Evolutionary conservation across 2,797 vertebrate genomes (phyloP).

Genomic region (Parauchenoglanis punctatus): DNA sequence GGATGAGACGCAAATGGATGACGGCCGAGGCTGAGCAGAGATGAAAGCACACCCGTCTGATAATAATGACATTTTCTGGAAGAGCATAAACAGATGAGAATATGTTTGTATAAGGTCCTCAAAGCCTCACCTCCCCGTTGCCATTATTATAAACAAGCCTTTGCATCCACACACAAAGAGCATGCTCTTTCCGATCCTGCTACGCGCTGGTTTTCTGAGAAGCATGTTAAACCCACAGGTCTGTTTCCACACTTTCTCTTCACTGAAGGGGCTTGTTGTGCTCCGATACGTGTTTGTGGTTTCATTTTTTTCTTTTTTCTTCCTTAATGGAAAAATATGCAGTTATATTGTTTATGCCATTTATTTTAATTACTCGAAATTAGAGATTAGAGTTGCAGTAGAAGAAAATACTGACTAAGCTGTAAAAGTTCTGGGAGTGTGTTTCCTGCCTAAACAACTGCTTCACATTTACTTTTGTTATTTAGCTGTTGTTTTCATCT

Average conservation of each 20-base stretch:
- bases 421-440: background rate
- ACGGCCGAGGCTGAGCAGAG: conserved; percentile 47
- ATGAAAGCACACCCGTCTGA: conserved; percentile 60
- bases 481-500: conserved; percentile 1
- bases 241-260: conserved; percentile 22
- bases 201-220: conserved; percentile 7
- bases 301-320: conserved; percentile 5
- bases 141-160: conserved; percentile 53
- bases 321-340: background rate
- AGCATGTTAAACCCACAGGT: conserved; percentile 11
- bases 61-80: conserved; percentile 58
- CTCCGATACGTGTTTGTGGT: conserved; percentile 12
- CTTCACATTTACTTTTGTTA: background rate
- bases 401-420: background rate
- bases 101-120: conserved; percentile 53
- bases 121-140: conserved; percentile 45
- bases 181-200: conserved; percentile 1
- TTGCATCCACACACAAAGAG: conserved; percentile 18
- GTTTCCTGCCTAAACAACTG: conserved; percentile 5
- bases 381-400: background rate
- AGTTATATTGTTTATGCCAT: background rate
- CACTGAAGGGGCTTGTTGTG: background rate
- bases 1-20: conserved; percentile 56
- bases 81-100: conserved; percentile 60
- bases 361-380: background rate